Evolutionary conservation across 1,140 invertebrate species (phyloP), one percentile per base, ranked within the genome.

Genomic region (Neuroterus valhalla): DNA sequence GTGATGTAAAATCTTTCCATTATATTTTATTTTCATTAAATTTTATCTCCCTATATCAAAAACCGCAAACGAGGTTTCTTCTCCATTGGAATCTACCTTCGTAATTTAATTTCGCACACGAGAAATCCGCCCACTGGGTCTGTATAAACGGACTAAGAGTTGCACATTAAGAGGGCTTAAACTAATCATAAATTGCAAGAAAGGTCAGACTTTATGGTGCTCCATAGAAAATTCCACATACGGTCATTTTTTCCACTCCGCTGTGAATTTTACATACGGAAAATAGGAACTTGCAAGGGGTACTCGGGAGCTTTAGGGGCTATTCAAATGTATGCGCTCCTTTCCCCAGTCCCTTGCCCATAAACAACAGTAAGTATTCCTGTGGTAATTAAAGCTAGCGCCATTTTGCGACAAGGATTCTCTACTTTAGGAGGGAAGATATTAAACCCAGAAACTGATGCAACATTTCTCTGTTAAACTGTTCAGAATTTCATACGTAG

Each of bases 151-250:
- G 74, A 38, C 48, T 45, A 44, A 42, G 38, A 50, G 31, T 15
- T 68, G 66, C 70, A 71, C 71, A 76, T 76, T 67, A 72, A 38
- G 17, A 15, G 21, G 44, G 70, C 52, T 72, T 69, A 76, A 76
- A 50, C 48, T 76, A 66, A 66, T 69, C 71, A 76, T 76, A 70
- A 67, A 44, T 11, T 11, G 45, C 10, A 42, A 42, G 55, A 23
- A 62, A 42, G 19, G 52, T 75, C 68, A 26, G 55, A 19, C 42
- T 71, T 68, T 55, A 19, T 48, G 42, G 14, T n/a, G n/a, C 12
- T 42, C 50, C 67, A 31, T 38, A 31, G 55, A 62, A 62, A 62
- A 62, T 62, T 62, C 12, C 26, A 6, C 55, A 62, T 62, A 62
- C 55, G 55, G 26, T 62, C 55, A 62, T 67, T 46, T 45, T 43